Percentiles rank a stretch among this genome's conserved stretches.
Conservation (phyloP, 2,797 vertebrate species). For the Pristis pectinata region DNA sequence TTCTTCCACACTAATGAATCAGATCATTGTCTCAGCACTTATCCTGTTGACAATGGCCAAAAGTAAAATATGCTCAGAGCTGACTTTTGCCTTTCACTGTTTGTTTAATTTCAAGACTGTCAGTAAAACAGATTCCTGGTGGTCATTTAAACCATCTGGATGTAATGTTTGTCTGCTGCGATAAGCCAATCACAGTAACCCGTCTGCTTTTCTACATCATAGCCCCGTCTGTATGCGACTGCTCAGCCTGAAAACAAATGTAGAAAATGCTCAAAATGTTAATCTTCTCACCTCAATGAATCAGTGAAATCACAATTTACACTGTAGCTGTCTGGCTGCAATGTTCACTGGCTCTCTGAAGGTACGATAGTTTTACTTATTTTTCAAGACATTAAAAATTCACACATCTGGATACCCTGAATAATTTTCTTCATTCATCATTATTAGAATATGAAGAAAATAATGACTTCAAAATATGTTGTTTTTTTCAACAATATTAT, state of each 20-base stretch:
- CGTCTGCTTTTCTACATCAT: background rate
- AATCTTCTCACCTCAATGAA: conserved; percentile 29
- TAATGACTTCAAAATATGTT: conserved; percentile 7
- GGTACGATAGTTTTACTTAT: background rate
- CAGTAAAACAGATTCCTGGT: conserved; percentile 22
- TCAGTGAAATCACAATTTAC: conserved; percentile 6
- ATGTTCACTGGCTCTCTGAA: background rate
- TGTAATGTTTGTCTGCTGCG: conserved; percentile 8
- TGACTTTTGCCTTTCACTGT: conserved; percentile 5
- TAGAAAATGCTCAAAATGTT: conserved; percentile 20
- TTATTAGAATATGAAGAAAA: background rate
- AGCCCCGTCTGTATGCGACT: conserved; percentile 1
- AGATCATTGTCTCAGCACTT: conserved; percentile 34
- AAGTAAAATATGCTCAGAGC: background rate
- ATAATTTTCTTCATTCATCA: background rate
- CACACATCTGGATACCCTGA: background rate
- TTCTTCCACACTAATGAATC: background rate
- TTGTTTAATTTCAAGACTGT: conserved; percentile 31
- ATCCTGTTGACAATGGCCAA: conserved; percentile 33
- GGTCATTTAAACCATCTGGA: conserved; percentile 32
- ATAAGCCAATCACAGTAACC: background rate
- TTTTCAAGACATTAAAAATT: background rate
- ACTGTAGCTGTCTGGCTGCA: background rate
- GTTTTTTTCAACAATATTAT: background rate
- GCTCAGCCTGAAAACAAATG: conserved; percentile 11